Conservation (phyloP, 2,113 vertebrate species). For the Psettodes erumei region DNA sequence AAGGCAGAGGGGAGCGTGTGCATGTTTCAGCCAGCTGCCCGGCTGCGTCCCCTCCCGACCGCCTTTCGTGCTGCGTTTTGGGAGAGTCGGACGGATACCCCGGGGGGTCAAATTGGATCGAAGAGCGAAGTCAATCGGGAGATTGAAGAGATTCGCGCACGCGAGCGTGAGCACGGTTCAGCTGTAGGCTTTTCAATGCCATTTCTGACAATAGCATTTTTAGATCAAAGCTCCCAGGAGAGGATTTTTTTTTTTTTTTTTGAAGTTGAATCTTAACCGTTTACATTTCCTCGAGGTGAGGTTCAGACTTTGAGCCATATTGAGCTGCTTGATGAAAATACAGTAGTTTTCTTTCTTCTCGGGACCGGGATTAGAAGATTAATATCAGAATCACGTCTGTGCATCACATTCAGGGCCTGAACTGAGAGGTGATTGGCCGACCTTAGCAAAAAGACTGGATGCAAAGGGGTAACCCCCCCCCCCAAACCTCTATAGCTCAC, state of each 20-base stretch:
- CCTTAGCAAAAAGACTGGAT: background rate
- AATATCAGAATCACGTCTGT: background rate
- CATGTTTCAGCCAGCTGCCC: slow-evolving; percentile 7
- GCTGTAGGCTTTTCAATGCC: background rate
- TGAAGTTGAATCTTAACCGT: background rate
- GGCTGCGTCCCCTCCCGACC: background rate
- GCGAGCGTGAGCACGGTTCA: background rate
- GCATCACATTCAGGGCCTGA: background rate
- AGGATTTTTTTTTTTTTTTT: background rate
- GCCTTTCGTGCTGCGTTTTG: slow-evolving; percentile 2
- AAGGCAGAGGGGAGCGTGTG: slow-evolving; percentile 1
- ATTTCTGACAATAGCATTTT: background rate
- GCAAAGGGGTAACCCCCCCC: too few relatives aligned
- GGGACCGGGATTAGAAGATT: background rate
- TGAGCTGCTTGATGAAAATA: background rate
- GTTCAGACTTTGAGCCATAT: background rate
- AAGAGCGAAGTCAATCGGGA: background rate
- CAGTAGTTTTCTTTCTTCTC: background rate
- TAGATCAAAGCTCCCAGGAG: background rate
- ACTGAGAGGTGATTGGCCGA: background rate
- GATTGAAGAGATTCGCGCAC: background rate
- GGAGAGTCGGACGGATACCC: too few relatives aligned
- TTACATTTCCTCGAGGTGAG: background rate
- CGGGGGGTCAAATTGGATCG: too few relatives aligned
- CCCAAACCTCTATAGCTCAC: background rate